Evolutionary conservation across 2,797 vertebrate species (phyloP).

Genomic region (Micrastur ruficollis): DNA sequence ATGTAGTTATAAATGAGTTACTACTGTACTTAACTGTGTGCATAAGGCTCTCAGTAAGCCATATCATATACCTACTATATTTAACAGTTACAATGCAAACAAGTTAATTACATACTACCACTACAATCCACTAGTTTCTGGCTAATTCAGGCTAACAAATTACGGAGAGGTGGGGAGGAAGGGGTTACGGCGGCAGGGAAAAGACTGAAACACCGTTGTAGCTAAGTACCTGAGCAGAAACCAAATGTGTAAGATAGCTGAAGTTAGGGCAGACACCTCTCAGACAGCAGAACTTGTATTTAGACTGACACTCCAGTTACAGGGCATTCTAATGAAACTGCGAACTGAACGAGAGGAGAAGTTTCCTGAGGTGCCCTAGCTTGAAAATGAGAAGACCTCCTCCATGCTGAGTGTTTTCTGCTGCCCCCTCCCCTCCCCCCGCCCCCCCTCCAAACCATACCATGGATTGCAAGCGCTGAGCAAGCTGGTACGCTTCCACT

Average conservation of each 20-base stretch:
- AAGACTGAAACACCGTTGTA: background rate
- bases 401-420: background rate
- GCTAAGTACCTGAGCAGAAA: background rate
- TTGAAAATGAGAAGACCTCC: background rate
- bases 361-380: background rate
- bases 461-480: conserved; percentile 93
- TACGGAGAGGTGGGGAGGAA: background rate
- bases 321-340: background rate
- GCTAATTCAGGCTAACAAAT: background rate
- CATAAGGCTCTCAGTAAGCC: background rate
- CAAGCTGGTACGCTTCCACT: conserved; percentile 88
- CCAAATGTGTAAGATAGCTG: background rate
- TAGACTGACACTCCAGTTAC: background rate
- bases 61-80: background rate
- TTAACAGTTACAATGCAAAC: background rate
- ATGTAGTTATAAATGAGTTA: background rate
- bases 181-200: background rate
- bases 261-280: background rate
- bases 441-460: conserved; percentile 63
- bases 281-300: background rate
- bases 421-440: background rate
- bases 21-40: background rate
- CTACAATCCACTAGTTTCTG: background rate
- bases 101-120: background rate
- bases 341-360: background rate